Evolutionary conservation across 2,888 invertebrate genomes (phyloP).

Genomic region (Drosophila diplacantha): DNA sequence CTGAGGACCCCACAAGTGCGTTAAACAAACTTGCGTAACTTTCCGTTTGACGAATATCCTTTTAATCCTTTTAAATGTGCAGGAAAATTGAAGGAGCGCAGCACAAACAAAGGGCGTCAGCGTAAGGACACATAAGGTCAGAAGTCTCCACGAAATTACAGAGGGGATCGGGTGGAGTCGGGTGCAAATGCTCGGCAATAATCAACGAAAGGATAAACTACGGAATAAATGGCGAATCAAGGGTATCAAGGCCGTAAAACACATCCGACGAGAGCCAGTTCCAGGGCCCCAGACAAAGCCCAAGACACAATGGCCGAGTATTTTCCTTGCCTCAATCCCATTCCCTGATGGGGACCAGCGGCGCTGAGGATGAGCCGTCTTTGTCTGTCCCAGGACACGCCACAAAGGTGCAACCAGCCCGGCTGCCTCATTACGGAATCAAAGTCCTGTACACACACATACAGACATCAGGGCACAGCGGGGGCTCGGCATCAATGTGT

Average conservation of each 20-base stretch:
- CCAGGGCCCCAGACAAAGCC: conserved; percentile 45
- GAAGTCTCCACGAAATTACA: conserved; percentile 62
- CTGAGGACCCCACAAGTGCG: conserved; percentile 31
- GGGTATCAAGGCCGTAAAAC: conserved; percentile 66
- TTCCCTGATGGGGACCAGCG: conserved; percentile 5
- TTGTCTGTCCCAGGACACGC: conserved; percentile 19
- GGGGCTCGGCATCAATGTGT: neutral
- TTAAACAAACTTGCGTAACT: conserved; percentile 59
- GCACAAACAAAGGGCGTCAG: conserved; percentile 60
- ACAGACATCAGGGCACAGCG: neutral
- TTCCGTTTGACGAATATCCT: conserved; percentile 68
- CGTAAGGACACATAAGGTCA: conserved; percentile 61
- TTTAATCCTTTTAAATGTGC: conserved; percentile 72
- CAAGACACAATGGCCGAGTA: conserved; percentile 33
- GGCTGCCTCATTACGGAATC: conserved; percentile 67
- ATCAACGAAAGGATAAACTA: conserved; percentile 73
- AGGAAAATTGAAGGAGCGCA: conserved; percentile 60
- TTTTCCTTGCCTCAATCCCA: conserved; percentile 23
- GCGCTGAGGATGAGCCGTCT: conserved; percentile 7
- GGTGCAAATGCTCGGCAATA: conserved; percentile 66
- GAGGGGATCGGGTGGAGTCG: conserved; percentile 22
- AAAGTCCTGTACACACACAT: conserved; percentile 59
- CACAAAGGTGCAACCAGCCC: conserved; percentile 59
- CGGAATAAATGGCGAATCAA: conserved; percentile 70
- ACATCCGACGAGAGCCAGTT: conserved; percentile 54